Conservation (phyloP, 2,113 vertebrate genomes). For the human (Homo sapiens) region GRCh38 chr7:75714501-75715000, state of each 20-base stretch:
- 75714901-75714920: not conserved
- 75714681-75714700: too few relatives aligned
- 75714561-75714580: too few relatives aligned
- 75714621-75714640: too few relatives aligned
- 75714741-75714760: not conserved
- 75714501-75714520: too few relatives aligned
- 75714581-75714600: too few relatives aligned
- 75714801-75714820: not conserved
- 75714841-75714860: not conserved
- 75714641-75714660: too few relatives aligned
- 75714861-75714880: not conserved
- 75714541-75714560: too few relatives aligned
- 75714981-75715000: not conserved
- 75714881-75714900: not conserved
- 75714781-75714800: not conserved
- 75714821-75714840: not conserved
- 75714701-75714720: too few relatives aligned
- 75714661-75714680: too few relatives aligned
- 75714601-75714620: too few relatives aligned
- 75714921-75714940: not conserved
- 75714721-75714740: too few relatives aligned
- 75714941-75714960: not conserved
- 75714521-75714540: too few relatives aligned
- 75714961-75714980: not conserved
- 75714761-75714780: conserved; percentile 22